Base-by-base conservation (phyloP, 1,140 invertebrate genomes). In the Orussus abietinus region DNA sequence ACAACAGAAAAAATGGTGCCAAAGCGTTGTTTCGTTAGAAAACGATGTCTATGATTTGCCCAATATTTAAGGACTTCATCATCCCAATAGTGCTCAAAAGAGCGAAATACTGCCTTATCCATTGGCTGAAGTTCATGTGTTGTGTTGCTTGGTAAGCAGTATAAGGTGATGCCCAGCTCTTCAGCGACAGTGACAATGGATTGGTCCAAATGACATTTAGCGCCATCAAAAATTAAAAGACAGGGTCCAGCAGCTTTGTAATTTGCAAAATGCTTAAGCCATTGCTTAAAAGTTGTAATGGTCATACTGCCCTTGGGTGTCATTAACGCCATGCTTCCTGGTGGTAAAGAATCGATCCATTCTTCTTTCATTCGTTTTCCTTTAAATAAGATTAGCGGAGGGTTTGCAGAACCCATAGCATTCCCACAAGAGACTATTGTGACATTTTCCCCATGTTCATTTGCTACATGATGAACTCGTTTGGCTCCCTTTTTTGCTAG, bases 91-190 rank as follows among this genome's bases (percentile, higher is more conserved):
- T 57, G 50, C 49, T 68, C 61, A 34, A 59, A 69, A n/a, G 55
- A 56, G 38, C 44, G 38, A 45, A 54, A 58, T 4, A 66, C 57
- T 12, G 54, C 29, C 55, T 66, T 67, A 46, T 71, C 57, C 13
- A 72, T 41, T 1, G 64, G 64, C 43, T 73, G 70, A 2, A 70
- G 44, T 50, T 70, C 62, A 39, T 69, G 64, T 2, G 59, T 68
- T 1, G 59, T 69, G 30, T 69, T 72, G 7, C 48, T 55, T 20
- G 63, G 60, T 30, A 69, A 45, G 39, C 59, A 68, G 37, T 64
- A 69, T 30, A 70, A 44, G 26, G 36, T 47, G 33, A 67, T 62
- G 28, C 48, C 47, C 42, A 43, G 38, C 40, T 31, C 17, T 43
- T 70, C 63, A 39, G 64, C 67, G 32, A 18, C 48, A 9, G 62